These are phyloP conservation scores for Chunga burmeisteri DNA, from an alignment of 2,113 vertebrate species.

Conservation along the genomic window DNA sequence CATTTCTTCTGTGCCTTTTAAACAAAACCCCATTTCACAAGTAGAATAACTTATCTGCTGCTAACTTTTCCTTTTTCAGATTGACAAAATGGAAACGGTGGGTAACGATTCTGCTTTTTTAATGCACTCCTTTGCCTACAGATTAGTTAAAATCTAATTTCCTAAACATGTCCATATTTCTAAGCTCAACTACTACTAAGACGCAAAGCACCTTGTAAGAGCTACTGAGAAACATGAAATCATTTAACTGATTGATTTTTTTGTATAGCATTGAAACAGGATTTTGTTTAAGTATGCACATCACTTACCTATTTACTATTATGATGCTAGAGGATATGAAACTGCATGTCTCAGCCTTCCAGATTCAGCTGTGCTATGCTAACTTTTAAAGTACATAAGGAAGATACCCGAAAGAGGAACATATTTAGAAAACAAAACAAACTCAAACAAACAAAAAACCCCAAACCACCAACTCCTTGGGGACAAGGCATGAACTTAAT, in stretches of 20 bases:
- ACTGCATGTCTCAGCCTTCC: neutral
- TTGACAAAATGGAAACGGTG: neutral
- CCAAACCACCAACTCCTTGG: neutral
- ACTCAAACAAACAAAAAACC: neutral
- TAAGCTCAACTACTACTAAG: neutral
- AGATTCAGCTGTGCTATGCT: neutral
- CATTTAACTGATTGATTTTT: neutral
- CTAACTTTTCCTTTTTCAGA: neutral
- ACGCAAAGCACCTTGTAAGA: neutral
- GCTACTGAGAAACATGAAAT: neutral
- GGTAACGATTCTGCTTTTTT: neutral
- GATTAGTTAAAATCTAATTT: neutral
- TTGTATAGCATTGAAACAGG: neutral
- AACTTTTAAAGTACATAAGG: neutral
- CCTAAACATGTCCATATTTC: neutral
- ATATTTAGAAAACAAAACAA: neutral
- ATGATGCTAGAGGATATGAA: neutral
- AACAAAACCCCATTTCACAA: neutral
- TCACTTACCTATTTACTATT: neutral
- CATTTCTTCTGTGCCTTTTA: neutral
- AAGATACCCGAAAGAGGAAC: conserved; percentile 2
- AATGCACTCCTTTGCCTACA: neutral
- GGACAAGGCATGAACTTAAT: neutral
- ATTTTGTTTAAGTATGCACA: neutral
- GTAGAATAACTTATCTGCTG: neutral